phyloP scores from a whole-genome alignment of 2,797 vertebrate genomes.

The Parauchenoglanis punctatus region DNA sequence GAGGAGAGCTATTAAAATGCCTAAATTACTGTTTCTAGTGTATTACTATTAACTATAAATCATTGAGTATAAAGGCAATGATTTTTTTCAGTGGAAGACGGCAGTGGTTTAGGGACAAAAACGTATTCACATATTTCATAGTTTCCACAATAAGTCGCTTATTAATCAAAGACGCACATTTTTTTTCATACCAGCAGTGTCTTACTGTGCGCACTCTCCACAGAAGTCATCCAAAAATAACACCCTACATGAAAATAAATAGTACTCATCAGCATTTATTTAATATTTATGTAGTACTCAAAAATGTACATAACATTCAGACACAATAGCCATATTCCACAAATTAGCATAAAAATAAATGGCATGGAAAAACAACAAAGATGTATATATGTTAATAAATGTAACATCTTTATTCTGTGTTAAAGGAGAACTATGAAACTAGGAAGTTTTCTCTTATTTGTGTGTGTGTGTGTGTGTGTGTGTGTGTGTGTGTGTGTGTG shows the following conservation, averaged over 20 bases:
- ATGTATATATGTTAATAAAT: conserved; percentile 60
- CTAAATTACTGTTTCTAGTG: background rate
- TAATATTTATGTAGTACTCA: conserved; percentile 59
- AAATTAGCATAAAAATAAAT: conserved; percentile 63
- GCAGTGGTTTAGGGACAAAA: background rate
- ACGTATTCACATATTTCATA: background rate
- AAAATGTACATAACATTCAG: conserved; percentile 68
- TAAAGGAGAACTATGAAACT: conserved; percentile 34
- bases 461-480: no score
- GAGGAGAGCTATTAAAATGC: background rate
- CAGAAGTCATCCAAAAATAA: background rate
- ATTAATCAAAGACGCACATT: background rate
- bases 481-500: no score
- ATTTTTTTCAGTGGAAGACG: background rate
- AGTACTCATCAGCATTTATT: conserved; percentile 69
- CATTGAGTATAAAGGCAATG: background rate
- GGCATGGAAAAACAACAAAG: conserved; percentile 63
- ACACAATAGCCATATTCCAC: conserved; percentile 18
- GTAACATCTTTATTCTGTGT: conserved; percentile 4
- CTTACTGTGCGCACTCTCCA: background rate
- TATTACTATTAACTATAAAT: background rate
- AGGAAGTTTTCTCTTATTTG: background rate
- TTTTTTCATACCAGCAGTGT: no score
- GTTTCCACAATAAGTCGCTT: no score
- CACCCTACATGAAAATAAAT: conserved; percentile 16